Percentiles rank a stretch among this genome's conserved stretches.
phyloP scores from a whole-genome alignment of 2,888 invertebrate genomes.

The Bugula neritina region DNA sequence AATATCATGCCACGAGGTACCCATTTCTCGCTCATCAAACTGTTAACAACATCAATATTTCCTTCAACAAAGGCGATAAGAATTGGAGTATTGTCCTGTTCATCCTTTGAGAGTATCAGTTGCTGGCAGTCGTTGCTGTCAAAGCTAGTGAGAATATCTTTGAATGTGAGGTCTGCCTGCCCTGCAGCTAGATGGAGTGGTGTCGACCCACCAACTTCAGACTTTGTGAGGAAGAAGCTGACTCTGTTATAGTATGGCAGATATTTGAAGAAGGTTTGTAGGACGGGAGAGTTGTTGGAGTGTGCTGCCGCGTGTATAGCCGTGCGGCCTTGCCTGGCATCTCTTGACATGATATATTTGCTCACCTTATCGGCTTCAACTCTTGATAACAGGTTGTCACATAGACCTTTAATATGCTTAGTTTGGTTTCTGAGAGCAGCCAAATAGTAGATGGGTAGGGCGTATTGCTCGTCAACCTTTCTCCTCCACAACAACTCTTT shows the following conservation, averaged over 20 bases:
- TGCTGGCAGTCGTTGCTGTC: neutral
- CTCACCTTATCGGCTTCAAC: neutral
- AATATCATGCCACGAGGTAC: neutral
- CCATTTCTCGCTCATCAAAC: constrained; percentile 14
- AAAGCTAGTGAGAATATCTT: neutral
- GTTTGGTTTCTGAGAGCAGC: neutral
- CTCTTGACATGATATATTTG: constrained; percentile 1
- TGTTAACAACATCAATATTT: constrained; percentile 7
- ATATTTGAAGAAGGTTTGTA: neutral
- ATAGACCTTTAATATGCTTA: neutral
- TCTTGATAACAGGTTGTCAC: neutral
- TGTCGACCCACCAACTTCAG: neutral
- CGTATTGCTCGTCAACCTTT: neutral
- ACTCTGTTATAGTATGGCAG: neutral
- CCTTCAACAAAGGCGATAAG: constrained; percentile 16
- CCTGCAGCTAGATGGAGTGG: neutral
- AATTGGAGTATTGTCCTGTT: constrained; percentile 10
- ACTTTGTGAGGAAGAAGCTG: neutral
- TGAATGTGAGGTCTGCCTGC: neutral
- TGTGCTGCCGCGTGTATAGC: neutral
- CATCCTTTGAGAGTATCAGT: neutral
- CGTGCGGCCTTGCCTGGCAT: neutral
- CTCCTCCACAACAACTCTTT: neutral
- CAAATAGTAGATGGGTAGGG: neutral
- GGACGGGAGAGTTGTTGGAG: neutral